Percentiles rank a stretch among this genome's conserved stretches.
Conservation (phyloP, 1,140 invertebrate species). For the Drosophila parvula region DNA sequence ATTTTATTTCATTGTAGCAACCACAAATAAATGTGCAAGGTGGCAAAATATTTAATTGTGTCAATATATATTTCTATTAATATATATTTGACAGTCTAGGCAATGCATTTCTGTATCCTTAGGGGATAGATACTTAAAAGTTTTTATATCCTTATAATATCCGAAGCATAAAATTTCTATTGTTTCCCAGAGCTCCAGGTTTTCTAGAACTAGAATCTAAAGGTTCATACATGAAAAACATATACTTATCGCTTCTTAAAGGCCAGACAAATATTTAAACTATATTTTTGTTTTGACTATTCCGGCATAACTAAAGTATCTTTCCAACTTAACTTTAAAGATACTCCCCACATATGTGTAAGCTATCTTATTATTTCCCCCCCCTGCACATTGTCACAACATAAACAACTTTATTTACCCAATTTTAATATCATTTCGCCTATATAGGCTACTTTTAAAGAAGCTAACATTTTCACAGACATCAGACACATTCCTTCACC, state of each 20-base stretch:
- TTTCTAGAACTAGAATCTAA: too few species aligned
- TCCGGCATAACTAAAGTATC: neutral
- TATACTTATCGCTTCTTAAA: too few species aligned
- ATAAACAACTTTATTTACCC: conserved; percentile 3
- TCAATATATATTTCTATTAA: neutral
- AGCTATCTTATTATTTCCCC: neutral
- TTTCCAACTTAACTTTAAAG: neutral
- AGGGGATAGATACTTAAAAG: too few species aligned
- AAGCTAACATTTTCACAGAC: conserved; percentile 1
- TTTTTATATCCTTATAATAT: too few species aligned
- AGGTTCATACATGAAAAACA: too few species aligned
- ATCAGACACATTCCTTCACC: neutral
- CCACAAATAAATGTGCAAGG: neutral
- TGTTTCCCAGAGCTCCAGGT: too few species aligned
- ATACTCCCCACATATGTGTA: neutral
- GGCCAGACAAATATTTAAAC: too few species aligned
- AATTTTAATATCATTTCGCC: conserved; percentile 7
- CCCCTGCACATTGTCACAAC: neutral
- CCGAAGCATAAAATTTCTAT: too few species aligned
- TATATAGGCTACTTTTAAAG: conserved; percentile 12
- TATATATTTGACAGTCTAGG: neutral
- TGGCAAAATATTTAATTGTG: neutral
- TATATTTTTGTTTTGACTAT: too few species aligned
- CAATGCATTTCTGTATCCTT: neutral
- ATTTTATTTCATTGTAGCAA: neutral